Evolutionary conservation across 2,888 invertebrate genomes (phyloP).

Genomic region (Xanthia icteritia): DNA sequence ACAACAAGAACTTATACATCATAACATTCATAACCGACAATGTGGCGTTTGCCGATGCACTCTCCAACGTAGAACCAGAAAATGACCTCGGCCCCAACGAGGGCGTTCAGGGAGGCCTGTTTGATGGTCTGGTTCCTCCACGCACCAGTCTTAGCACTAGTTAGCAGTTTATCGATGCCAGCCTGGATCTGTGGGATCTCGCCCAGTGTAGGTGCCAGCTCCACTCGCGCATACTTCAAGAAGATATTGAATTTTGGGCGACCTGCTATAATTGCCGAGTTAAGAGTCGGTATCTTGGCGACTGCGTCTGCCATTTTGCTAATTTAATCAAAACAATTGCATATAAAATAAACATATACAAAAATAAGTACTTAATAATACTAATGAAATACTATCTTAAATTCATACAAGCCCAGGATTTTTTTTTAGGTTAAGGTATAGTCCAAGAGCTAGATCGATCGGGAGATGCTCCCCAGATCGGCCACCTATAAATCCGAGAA

Average conservation of each 20-base stretch:
- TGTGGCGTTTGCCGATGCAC: constrained; percentile 97
- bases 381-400: no score
- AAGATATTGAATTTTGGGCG: constrained; percentile 94
- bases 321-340: constrained; percentile 80
- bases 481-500: no score
- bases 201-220: constrained; percentile 95
- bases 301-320: constrained; percentile 84
- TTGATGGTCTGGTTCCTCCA: constrained; percentile 96
- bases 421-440: no score
- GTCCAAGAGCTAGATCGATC: no score
- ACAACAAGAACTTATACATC: constrained; percentile 91
- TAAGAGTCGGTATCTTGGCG: constrained; percentile 83
- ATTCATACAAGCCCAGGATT: no score
- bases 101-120: constrained; percentile 96
- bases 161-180: constrained; percentile 93
- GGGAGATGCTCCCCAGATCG: no score
- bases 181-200: constrained; percentile 96
- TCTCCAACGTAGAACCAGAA: constrained; percentile 99
- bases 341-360: no score
- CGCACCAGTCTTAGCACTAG: constrained; percentile 93
- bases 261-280: constrained; percentile 89
- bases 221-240: constrained; percentile 97
- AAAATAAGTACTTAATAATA: no score
- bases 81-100: constrained; percentile 96
- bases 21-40: constrained; percentile 97